phyloP scores from a whole-genome alignment of 1,140 invertebrate species.

The Zaprionus capensis region DNA sequence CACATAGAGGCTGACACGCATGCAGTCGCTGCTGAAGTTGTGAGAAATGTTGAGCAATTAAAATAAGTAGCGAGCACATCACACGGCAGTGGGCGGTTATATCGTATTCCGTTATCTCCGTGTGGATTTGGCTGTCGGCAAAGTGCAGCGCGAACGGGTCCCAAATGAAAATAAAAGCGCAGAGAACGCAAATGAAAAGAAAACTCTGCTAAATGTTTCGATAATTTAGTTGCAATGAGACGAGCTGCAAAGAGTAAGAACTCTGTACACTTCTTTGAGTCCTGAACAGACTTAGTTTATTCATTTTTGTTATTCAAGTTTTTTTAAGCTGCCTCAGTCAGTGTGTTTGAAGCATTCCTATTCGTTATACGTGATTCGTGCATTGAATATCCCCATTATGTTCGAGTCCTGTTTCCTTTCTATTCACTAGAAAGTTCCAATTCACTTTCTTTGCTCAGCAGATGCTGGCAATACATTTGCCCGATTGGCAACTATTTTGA shows the following conservation, averaged over 20 bases:
- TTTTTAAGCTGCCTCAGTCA: background rate
- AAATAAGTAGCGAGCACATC: slow-evolving; percentile 66
- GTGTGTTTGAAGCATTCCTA: background rate
- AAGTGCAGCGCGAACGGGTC: slow-evolving; percentile 23
- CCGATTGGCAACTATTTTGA: slow-evolving; percentile 47
- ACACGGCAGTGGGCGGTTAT: slow-evolving; percentile 29
- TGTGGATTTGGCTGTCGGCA: slow-evolving; percentile 66
- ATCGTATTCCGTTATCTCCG: slow-evolving; percentile 20
- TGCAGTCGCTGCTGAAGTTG: slow-evolving; percentile 53
- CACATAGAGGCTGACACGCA: slow-evolving; percentile 5
- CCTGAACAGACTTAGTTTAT: background rate
- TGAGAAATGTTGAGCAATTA: slow-evolving; percentile 80
- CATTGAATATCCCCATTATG: slow-evolving; percentile 9
- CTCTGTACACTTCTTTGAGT: background rate
- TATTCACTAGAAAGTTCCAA: slow-evolving; percentile 9
- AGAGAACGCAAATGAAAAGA: slow-evolving; percentile 5
- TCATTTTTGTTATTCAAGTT: background rate
- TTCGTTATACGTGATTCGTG: slow-evolving; percentile 3
- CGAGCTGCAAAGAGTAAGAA: background rate
- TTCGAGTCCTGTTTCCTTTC: slow-evolving; percentile 1
- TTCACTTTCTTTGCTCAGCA: slow-evolving; percentile 26
- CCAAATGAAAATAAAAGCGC: slow-evolving; percentile 37
- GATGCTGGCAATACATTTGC: slow-evolving; percentile 19
- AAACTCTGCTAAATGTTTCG: slow-evolving; percentile 3
- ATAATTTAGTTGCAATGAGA: slow-evolving; percentile 6